Base-by-base conservation (phyloP, 2,888 invertebrate species). In the Crioceris asparagi region DNA sequence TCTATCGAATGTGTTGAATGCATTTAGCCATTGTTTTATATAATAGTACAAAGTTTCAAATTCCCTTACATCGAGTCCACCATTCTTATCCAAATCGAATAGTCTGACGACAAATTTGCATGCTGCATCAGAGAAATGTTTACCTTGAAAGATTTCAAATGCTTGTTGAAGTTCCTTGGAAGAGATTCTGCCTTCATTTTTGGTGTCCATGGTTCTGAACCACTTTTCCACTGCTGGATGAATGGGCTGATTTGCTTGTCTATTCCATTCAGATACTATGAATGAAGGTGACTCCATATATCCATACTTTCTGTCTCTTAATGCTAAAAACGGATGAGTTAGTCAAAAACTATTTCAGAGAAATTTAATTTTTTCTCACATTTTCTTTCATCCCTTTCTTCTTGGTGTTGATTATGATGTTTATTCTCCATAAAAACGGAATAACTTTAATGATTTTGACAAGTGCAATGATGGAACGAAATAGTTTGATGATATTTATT, bases 51-150 rank as follows among this genome's bases (percentile, higher is more conserved):
- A 43, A 8, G 55, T 49, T 46, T 61, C 59, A 45, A 61, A 60
- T 35, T 61, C 59, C 32, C 55, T 54, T 4, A 60, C 46, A 31
- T 61, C 59, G 17, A 61, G 35, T 2, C 60, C 60, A 5, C 61
- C 60, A 35, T 59, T 56, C 40, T 55, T 53, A 37, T 61, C 61
- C 36, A 61, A 45, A 43, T 61, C 60, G 46, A 61, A 61, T 7
- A 61, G 47, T 36, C 60, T 50, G 10, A 61, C 61, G 10, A 61
- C 57, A 38, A 61, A 60, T 46, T 61, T 61, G 38, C 61, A 61
- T 2, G 55, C 47, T 3, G 50, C 51, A 32, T 61, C 60, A 0
- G 60, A 60, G 42, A 57, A 61, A 30, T 52, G 55, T 29, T 51
- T 57, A 4, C 57, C 57, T 37, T 61, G 61, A 38, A 60, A 60